Conservation (phyloP, 2,888 invertebrate species). For the Philaethria dido region DNA sequence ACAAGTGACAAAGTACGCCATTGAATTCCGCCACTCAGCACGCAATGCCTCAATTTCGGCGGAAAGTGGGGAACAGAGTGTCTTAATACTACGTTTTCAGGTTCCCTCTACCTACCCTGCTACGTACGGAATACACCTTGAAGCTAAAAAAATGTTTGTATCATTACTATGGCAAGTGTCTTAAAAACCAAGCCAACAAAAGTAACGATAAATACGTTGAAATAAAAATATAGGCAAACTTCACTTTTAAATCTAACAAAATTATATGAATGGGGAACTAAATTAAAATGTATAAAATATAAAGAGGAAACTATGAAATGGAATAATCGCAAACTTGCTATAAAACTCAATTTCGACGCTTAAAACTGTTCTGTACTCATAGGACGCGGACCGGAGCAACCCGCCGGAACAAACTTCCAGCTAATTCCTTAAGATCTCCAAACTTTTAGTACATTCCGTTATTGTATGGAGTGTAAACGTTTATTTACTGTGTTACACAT, state of each 20-base stretch:
- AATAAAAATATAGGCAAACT: neutral
- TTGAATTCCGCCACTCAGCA: too few relatives aligned
- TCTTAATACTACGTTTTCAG: too few relatives aligned
- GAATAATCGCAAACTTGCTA: constrained; percentile 29
- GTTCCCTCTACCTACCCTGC: too few relatives aligned
- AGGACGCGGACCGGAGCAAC: constrained; percentile 21
- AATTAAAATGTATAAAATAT: constrained; percentile 12
- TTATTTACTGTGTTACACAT: neutral
- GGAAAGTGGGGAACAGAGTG: too few relatives aligned
- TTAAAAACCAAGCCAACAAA: neutral
- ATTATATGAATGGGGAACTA: neutral
- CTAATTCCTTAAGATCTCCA: constrained; percentile 28
- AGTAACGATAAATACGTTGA: neutral
- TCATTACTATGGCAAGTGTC: too few relatives aligned
- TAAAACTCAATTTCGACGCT: constrained; percentile 32
- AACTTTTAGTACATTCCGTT: constrained; percentile 23
- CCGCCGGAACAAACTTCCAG: constrained; percentile 15
- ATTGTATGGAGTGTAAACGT: constrained; percentile 19
- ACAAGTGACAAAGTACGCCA: too few relatives aligned
- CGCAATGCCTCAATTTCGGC: too few relatives aligned
- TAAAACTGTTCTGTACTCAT: constrained; percentile 27
- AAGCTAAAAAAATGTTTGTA: too few relatives aligned
- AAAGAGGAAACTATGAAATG: constrained; percentile 14
- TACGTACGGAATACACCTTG: too few relatives aligned
- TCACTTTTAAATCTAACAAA: neutral